A percentile compares a stretch with the other conserved stretches of the same genome.
phyloP scores from a whole-genome alignment of 1,140 invertebrate genomes.

The Camponotus pennsylvanicus region DNA sequence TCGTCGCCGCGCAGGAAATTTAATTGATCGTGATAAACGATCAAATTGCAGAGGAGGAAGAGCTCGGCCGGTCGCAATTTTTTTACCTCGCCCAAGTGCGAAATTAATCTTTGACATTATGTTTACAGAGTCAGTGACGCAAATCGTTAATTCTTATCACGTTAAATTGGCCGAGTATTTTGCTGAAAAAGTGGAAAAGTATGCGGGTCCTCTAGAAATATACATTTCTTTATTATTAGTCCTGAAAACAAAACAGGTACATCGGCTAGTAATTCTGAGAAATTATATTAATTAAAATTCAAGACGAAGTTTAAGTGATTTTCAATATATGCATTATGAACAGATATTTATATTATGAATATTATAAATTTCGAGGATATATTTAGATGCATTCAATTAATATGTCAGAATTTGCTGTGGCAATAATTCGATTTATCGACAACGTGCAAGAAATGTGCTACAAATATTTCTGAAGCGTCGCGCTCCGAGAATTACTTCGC shows the following conservation, averaged over 20 bases:
- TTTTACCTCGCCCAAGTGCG: constrained; percentile 35
- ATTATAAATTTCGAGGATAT: not conserved
- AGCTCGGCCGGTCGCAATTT: constrained; percentile 25
- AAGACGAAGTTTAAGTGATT: too few species aligned
- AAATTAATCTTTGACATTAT: constrained; percentile 55
- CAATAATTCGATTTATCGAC: constrained; percentile 20
- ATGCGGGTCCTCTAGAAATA: not conserved
- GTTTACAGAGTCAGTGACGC: constrained; percentile 4
- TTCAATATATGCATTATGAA: too few species aligned
- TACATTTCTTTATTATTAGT: not conserved
- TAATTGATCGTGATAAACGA: constrained; percentile 77
- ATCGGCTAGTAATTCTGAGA: not conserved
- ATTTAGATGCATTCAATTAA: not conserved
- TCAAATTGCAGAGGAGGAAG: constrained; percentile 69
- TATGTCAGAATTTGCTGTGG: not conserved
- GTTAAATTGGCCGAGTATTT: not conserved
- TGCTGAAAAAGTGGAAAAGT: not conserved
- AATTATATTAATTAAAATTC: too few species aligned
- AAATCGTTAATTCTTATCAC: too few species aligned
- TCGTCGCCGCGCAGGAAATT: constrained; percentile 74
- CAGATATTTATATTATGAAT: too few species aligned
- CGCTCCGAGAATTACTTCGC: constrained; percentile 36
- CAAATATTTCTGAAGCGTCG: constrained; percentile 31
- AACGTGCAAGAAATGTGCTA: constrained; percentile 9
- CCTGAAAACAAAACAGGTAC: not conserved